phyloP scores from a whole-genome alignment of 1,140 invertebrate species.

The Galendromus occidentalis region DNA sequence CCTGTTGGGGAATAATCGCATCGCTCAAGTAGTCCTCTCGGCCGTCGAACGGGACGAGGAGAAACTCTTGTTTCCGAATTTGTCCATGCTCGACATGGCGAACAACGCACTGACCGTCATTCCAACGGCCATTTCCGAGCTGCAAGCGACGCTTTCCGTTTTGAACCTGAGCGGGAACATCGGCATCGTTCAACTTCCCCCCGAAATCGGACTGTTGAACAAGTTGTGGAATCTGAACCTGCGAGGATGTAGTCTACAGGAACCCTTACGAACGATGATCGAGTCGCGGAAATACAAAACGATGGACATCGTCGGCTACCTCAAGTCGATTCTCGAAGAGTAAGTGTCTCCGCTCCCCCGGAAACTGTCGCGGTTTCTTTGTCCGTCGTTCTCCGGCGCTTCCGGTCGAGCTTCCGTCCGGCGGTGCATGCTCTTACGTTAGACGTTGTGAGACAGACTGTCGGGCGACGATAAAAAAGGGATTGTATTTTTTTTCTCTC shows the following conservation, averaged over 20 bases:
- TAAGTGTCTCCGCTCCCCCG: no score
- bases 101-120: slow-evolving; percentile 62
- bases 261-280: slow-evolving; percentile 76
- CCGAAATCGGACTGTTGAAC: slow-evolving; percentile 77
- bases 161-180: slow-evolving; percentile 74
- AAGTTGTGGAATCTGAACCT: slow-evolving; percentile 90
- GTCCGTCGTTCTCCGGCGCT: not conserved
- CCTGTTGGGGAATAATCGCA: slow-evolving; percentile 60
- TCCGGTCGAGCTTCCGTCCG: slow-evolving; percentile 14
- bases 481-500: slow-evolving; percentile 32
- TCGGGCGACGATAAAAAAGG: not conserved
- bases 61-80: slow-evolving; percentile 64
- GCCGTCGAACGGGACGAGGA: slow-evolving; percentile 40
- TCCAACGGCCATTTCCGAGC: slow-evolving; percentile 60
- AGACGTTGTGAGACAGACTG: not conserved
- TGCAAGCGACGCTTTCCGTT: slow-evolving; percentile 62
- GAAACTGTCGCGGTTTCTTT: no score
- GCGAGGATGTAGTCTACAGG: slow-evolving; percentile 62
- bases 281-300: slow-evolving; percentile 81
- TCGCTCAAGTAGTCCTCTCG: slow-evolving; percentile 52
- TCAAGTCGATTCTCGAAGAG: slow-evolving; percentile 48
- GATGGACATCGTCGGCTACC: slow-evolving; percentile 84
- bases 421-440: not conserved
- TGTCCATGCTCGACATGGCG: slow-evolving; percentile 84
- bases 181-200: slow-evolving; percentile 64